phyloP scores from a whole-genome alignment of 92 coral and sea anemone genomes.

The Plumapathes pennacea region DNA sequence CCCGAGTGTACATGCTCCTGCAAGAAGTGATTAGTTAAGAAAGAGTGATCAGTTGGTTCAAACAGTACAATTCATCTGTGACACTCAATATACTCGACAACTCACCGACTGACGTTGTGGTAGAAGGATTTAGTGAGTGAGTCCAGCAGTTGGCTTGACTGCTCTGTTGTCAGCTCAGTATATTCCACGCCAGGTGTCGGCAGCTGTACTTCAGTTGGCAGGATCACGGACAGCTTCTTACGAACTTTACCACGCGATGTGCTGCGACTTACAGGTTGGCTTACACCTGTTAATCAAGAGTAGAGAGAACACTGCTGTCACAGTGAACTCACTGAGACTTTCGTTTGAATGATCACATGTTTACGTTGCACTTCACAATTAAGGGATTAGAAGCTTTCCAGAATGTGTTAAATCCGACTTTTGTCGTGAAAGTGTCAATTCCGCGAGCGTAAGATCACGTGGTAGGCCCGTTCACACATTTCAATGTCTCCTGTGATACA shows the following conservation, averaged over 20 bases:
- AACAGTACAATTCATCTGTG: neutral
- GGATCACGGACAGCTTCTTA: conserved; percentile 68
- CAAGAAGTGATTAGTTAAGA: neutral
- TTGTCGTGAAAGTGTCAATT: too few relatives aligned
- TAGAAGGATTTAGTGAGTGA: conserved; percentile 79
- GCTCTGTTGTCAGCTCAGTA: conserved; percentile 67
- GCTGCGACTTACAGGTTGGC: conserved; percentile 1
- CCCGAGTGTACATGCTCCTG: conserved; percentile 87
- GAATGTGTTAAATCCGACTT: too few relatives aligned
- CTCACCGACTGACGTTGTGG: conserved; percentile 83
- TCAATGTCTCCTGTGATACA: too few relatives aligned
- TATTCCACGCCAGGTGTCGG: conserved; percentile 86
- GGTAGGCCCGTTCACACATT: too few relatives aligned
- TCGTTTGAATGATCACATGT: too few relatives aligned
- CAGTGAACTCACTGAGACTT: too few relatives aligned
- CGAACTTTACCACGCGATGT: conserved; percentile 9
- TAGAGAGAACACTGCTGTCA: too few relatives aligned
- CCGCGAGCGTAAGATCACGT: too few relatives aligned
- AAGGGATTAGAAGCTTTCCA: too few relatives aligned
- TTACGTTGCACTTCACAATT: too few relatives aligned
- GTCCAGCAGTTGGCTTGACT: conserved; percentile 56
- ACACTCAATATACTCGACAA: too few relatives aligned
- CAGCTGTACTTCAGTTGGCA: conserved; percentile 77
- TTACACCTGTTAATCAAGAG: too few relatives aligned
- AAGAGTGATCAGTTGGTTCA: neutral